phyloP scores from a whole-genome alignment of 2,888 invertebrate genomes.

The Erebia ligea region DNA sequence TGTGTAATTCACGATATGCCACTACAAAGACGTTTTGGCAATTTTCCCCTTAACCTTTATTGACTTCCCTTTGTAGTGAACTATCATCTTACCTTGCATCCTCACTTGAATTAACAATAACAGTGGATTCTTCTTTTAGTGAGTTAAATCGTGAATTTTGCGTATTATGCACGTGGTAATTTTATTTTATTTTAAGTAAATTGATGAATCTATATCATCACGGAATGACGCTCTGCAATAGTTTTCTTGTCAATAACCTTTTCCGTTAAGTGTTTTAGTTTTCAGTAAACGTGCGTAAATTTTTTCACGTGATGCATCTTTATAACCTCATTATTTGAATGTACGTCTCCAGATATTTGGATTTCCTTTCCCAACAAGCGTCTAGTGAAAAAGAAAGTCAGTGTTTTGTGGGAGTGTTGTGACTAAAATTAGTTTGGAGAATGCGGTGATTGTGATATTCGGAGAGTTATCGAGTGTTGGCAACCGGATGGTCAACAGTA shows the following conservation, averaged over 20 bases:
- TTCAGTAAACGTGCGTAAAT: too few species aligned
- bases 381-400: neutral
- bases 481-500: constrained; percentile 46
- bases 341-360: too few species aligned
- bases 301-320: too few species aligned
- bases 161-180: too few species aligned
- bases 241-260: neutral
- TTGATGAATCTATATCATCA: neutral
- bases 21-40: constrained; percentile 2
- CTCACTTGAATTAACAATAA: neutral
- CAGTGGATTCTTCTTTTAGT: neutral
- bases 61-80: constrained; percentile 4
- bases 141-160: neutral
- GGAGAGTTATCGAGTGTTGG: constrained; percentile 56
- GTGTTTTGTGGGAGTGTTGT: constrained; percentile 22
- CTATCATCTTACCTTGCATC: neutral
- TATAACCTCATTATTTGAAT: too few species aligned
- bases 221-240: neutral
- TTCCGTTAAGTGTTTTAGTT: neutral
- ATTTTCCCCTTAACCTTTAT: constrained; percentile 12
- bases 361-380: too few species aligned
- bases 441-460: constrained; percentile 51
- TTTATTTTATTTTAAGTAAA: neutral
- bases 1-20: constrained; percentile 43
- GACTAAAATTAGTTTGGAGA: constrained; percentile 44